These are phyloP conservation scores for Schizopygopsis pylzovi DNA, from an alignment of 2,797 vertebrate genomes.

Conservation along the genomic window DNA sequence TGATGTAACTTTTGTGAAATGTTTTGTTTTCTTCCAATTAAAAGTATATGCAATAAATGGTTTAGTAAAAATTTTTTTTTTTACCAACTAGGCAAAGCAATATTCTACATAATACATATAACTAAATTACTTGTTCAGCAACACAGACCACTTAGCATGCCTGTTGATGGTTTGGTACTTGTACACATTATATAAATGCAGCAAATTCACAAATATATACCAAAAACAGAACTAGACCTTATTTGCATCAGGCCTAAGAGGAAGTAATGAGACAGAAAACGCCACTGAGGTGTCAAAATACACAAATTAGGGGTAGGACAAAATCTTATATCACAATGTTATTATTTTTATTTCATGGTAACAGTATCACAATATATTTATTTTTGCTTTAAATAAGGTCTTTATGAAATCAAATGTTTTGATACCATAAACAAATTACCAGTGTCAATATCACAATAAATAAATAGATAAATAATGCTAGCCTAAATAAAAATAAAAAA, in stretches of 20 bases:
- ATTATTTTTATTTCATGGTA: too few species aligned
- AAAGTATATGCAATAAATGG: not conserved
- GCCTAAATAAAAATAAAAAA: too few species aligned
- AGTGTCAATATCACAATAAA: too few species aligned
- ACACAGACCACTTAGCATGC: not conserved
- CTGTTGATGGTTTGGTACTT: not conserved
- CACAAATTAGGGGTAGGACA: not conserved
- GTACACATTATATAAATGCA: not conserved
- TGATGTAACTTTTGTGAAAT: conserved; percentile 12
- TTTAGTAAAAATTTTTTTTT: not conserved
- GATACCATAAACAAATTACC: too few species aligned
- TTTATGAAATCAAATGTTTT: too few species aligned
- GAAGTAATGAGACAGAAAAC: not conserved
- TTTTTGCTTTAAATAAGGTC: too few species aligned
- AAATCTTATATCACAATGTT: not conserved
- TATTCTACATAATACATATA: not conserved
- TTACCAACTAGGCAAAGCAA: not conserved
- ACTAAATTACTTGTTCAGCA: not conserved
- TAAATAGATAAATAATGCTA: too few species aligned
- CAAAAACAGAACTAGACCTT: not conserved
- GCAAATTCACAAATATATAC: conserved; percentile 63
- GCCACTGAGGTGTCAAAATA: not conserved
- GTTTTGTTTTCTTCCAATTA: conserved; percentile 19
- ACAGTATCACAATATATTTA: too few species aligned
- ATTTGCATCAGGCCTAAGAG: not conserved